phyloP scores from a whole-genome alignment of 2,888 invertebrate genomes.

The Sepioteuthis lessoniana region DNA sequence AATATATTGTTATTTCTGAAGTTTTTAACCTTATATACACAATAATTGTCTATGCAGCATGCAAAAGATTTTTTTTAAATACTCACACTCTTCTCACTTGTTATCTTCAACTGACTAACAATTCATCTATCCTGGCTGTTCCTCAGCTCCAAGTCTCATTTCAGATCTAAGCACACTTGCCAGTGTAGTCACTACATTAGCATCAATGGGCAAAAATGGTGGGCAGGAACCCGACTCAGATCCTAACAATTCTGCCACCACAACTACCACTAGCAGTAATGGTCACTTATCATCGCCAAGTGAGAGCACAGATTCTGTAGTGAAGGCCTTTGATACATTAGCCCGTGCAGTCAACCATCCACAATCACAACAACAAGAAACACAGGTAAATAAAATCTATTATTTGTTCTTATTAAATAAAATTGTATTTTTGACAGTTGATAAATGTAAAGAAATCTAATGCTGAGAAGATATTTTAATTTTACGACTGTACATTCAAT shows the following conservation, averaged over 20 bases:
- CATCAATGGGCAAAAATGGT: slow-evolving; percentile 74
- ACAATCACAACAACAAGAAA: slow-evolving; percentile 52
- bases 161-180: slow-evolving; percentile 77
- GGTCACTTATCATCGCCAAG: slow-evolving; percentile 44
- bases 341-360: slow-evolving; percentile 77
- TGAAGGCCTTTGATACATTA: slow-evolving; percentile 84
- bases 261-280: slow-evolving; percentile 49
- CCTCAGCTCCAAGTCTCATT: slow-evolving; percentile 48
- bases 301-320: slow-evolving; percentile 77
- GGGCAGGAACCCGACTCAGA: slow-evolving; percentile 55
- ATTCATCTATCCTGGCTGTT: background rate
- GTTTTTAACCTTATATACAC: too few species aligned
- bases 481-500: too few species aligned
- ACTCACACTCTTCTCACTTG: background rate
- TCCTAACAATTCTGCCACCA: slow-evolving; percentile 37
- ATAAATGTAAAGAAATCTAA: too few species aligned
- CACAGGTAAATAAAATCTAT: slow-evolving; percentile 42
- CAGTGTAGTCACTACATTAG: slow-evolving; percentile 77
- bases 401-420: too few species aligned
- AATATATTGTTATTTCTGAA: too few species aligned
- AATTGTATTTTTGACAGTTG: too few species aligned
- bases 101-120: background rate
- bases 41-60: too few species aligned
- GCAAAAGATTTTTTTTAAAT: background rate
- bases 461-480: too few species aligned